Evolutionary conservation across 1,140 invertebrate species (phyloP), one percentile per base, ranked within the genome.

Genomic region (Wiebesia pumilae): DNA sequence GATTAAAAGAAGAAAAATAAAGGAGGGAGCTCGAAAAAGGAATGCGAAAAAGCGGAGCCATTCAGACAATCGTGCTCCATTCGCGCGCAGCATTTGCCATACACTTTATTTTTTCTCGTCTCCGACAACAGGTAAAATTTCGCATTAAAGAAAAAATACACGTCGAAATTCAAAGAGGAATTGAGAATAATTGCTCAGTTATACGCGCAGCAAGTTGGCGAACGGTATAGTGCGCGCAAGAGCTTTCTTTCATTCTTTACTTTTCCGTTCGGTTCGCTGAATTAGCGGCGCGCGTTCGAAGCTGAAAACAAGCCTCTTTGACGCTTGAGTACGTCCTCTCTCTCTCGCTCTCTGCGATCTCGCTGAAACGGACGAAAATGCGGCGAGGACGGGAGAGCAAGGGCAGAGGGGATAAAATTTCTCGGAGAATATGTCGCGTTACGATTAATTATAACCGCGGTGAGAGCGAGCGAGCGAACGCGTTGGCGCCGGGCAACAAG

Each of bases 391-490:
- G 30, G 38, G 73, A 62, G 58, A 65, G 81, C 16, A 9, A 33
- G 24, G 30, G n/a, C n/a, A n/a, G n/a, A n/a, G 1, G 4, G 67
- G 33, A 65, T n/a, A 62, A 80, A 83, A 69, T 80, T 84, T 67
- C 83, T 67, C 51, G 38, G 78, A 75, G 82, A 88, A 87, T 88
- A 88, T 88, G 89, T 88, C 87, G 84, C 87, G 84, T 87, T 87
- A 81, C 87, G 84, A 90, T 91, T 88, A 90, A 91, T 90, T 89
- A 89, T 90, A 88, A 89, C 83, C 88, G 80, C 85, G 83, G 43
- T 43, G 83, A 75, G 30, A 83, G 67, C 58, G 58, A 62, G 58
- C 58, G 24, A 27, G 3, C 71, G 77, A 43, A 58, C 35, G 7
- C n/a, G 19, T 54, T 35, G 84, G 87, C 81, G 84, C 27, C 78